Evolutionary conservation across 2,113 vertebrate genomes (phyloP), one percentile per base, ranked within the genome.

Genomic region (Aepyceros melampus): DNA sequence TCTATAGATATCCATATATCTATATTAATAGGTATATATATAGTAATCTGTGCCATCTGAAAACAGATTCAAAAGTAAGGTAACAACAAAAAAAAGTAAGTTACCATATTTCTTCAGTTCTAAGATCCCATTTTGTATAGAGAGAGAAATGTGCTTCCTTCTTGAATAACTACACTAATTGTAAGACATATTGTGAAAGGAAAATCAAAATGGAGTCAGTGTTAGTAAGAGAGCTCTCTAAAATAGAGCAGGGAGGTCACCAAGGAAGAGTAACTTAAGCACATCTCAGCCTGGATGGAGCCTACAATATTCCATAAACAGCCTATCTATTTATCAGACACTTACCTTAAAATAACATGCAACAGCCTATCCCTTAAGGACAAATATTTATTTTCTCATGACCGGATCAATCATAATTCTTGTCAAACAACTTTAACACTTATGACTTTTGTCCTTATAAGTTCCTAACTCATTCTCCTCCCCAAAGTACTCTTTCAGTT

Each of bases 51-150:
- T 91, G n/a, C 47, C n/a, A 78, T 91, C 29, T 92, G 79, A 88
- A 95, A 92, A 88, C 14, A 23, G 31, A 95, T 95, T 97, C 47
- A 84, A 81, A 95, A 89, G 31, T 51, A 43, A 74, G 23, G 23
- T 25, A 74, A 12, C n/a, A 45, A n/a, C n/a, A 76, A 15, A 76
- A 76, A 49, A 49, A 79, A 79, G 33, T 92, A 89, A 81, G 36
- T 89, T 60, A 84, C 55, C 87, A 5, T 47, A 83, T 94, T 91
- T 95, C 88, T 92, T 95, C 53, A 62, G 62, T 78, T 95, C 85
- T 93, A 79, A 94, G 43, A 74, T 40, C 79, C 19, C n/a, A 79
- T 83, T 95, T 95, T 91, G 76, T 62, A 86, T 25, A 8, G 49
- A 78, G 10, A 96, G 45, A 11, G 16, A 36, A 96, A 86, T 92